Conservation (phyloP, 2,113 vertebrate genomes). For the Paradisaea rubra region DNA sequence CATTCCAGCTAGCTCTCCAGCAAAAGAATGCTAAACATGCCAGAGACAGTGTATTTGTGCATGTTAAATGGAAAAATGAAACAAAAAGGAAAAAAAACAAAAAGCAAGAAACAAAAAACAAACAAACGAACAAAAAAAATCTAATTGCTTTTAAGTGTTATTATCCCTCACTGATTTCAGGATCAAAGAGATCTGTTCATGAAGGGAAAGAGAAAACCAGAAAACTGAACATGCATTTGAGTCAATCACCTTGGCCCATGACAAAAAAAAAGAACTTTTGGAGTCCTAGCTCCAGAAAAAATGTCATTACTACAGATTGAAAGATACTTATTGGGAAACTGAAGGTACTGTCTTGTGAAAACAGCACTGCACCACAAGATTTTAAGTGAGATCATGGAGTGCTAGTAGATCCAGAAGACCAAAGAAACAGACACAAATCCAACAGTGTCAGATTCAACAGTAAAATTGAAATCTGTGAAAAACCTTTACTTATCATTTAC, state of each 20-base stretch:
- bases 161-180: background rate
- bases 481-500: background rate
- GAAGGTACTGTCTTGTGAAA: background rate
- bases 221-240: background rate
- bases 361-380: background rate
- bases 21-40: background rate
- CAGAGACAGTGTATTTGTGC: background rate
- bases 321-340: accelerated
- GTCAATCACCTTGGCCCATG: background rate
- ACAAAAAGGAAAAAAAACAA: too few species aligned
- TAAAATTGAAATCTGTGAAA: background rate
- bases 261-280: background rate
- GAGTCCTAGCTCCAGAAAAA: background rate
- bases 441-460: background rate
- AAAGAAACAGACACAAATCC: background rate
- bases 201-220: background rate
- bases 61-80: background rate
- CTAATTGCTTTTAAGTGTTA: background rate
- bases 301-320: background rate
- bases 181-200: background rate
- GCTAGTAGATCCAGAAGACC: background rate
- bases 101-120: background rate
- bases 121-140: background rate
- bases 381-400: background rate
- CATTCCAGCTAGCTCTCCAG: background rate